Percentiles rank a stretch among this genome's conserved stretches.
Evolutionary conservation across 92 coral and sea anemone genomes (phyloP).

Genomic region (Actinernus sp.): DNA sequence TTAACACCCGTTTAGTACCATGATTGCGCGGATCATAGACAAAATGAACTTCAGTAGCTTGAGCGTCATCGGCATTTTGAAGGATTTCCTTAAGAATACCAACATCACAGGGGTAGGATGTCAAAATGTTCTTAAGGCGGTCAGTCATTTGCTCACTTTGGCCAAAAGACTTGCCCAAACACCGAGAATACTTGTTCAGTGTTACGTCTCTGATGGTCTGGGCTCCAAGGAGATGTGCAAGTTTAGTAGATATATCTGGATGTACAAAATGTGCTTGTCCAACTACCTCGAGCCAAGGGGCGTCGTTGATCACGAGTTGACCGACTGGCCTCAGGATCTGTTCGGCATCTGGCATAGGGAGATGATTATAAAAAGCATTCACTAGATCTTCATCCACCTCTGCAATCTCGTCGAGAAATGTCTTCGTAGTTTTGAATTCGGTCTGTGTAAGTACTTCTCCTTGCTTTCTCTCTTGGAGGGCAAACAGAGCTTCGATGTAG

Average conservation of each 20-base stretch:
- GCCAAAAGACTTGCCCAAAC: constrained; percentile 87
- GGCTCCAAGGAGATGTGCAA: constrained; percentile 90
- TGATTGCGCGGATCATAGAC: constrained; percentile 92
- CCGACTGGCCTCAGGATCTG: constrained; percentile 71
- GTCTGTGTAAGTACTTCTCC: constrained; percentile 61
- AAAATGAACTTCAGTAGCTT: constrained; percentile 89
- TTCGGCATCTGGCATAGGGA: constrained; percentile 87
- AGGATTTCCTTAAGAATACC: constrained; percentile 95
- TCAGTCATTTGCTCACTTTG: constrained; percentile 88
- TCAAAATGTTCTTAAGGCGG: constrained; percentile 74
- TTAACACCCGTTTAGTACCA: constrained; percentile 79
- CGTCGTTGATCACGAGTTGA: constrained; percentile 84
- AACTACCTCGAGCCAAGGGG: constrained; percentile 81
- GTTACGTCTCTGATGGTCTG: constrained; percentile 69
- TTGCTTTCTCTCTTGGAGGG: constrained; percentile 74
- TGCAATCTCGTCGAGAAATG: constrained; percentile 78
- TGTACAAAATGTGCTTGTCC: constrained; percentile 73
- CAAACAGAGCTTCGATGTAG: constrained; percentile 76
- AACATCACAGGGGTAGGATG: constrained; percentile 89
- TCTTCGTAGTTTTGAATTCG: constrained; percentile 82
- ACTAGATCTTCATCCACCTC: constrained; percentile 56
- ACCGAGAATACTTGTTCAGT: constrained; percentile 76
- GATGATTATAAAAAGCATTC: constrained; percentile 54
- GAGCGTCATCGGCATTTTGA: constrained; percentile 97
- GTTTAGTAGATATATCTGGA: constrained; percentile 73